A percentile compares a stretch with the other conserved stretches of the same genome.
Conservation (phyloP, 2,113 vertebrate species). For the Pachyramphus minor region DNA sequence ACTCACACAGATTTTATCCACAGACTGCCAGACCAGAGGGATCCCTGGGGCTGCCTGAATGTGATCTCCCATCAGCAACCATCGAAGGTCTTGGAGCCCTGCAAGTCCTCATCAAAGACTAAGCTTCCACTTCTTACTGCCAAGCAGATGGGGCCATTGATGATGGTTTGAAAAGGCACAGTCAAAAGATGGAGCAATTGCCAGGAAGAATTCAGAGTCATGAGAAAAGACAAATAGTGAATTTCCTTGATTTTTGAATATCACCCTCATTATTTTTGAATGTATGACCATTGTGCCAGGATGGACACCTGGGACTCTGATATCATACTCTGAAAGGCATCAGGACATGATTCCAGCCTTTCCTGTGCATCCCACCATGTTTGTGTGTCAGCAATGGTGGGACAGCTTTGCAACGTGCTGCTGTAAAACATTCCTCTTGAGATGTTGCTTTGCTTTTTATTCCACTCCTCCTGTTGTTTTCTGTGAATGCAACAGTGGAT, state of each 20-base stretch:
- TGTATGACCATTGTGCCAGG: not conserved
- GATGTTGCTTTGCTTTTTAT: not conserved
- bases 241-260: not conserved
- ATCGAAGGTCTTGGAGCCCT: not conserved
- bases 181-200: not conserved
- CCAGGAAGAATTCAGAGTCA: not conserved
- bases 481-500: not conserved
- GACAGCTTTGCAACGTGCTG: not conserved
- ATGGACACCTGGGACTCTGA: not conserved
- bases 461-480: not conserved
- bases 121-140: not conserved
- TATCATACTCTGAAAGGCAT: fast-evolving
- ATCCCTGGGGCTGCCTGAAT: not conserved
- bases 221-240: not conserved
- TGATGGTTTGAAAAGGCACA: not conserved
- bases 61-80: not conserved
- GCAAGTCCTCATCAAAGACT: not conserved
- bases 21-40: not conserved
- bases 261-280: not conserved
- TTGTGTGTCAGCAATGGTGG: not conserved
- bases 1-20: not conserved
- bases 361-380: not conserved
- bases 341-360: not conserved
- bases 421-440: not conserved
- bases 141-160: not conserved